phyloP scores from a whole-genome alignment of 2,888 invertebrate genomes.

The Andricus quercusramuli region DNA sequence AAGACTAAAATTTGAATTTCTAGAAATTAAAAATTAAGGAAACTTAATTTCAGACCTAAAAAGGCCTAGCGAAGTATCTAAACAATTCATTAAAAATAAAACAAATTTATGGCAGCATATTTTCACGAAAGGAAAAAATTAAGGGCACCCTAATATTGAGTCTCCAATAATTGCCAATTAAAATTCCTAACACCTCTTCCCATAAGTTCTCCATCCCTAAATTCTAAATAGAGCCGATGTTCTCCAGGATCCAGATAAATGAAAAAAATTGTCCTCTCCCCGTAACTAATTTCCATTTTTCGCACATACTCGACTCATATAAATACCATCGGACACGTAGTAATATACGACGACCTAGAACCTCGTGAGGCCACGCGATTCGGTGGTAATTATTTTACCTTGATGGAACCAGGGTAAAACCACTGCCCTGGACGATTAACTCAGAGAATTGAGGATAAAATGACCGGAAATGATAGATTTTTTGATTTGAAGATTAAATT shows the following conservation, averaged over 20 bases:
- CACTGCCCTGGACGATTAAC: neutral
- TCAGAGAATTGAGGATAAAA: neutral
- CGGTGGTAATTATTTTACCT: slow-evolving; percentile 24
- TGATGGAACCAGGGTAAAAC: slow-evolving; percentile 23
- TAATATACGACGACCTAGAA: slow-evolving; percentile 12
- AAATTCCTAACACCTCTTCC: too few species aligned
- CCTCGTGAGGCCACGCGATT: slow-evolving; percentile 25
- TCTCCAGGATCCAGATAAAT: neutral
- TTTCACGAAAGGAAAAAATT: too few species aligned
- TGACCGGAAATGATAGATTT: neutral
- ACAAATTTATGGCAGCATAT: too few species aligned
- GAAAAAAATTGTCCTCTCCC: neutral
- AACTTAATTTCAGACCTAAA: too few species aligned
- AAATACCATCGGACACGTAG: slow-evolving; percentile 7
- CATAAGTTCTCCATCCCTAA: neutral
- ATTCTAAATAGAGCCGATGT: neutral
- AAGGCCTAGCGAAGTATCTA: too few species aligned
- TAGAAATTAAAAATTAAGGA: too few species aligned
- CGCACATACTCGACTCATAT: neutral
- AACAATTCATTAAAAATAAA: too few species aligned
- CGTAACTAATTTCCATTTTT: neutral
- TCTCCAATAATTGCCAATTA: too few species aligned
- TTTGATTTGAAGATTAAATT: too few species aligned
- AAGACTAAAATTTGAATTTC: too few species aligned
- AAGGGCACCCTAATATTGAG: too few species aligned